Conservation (phyloP, 1,140 invertebrate genomes). For the Fragariocoptes setiger region DNA sequence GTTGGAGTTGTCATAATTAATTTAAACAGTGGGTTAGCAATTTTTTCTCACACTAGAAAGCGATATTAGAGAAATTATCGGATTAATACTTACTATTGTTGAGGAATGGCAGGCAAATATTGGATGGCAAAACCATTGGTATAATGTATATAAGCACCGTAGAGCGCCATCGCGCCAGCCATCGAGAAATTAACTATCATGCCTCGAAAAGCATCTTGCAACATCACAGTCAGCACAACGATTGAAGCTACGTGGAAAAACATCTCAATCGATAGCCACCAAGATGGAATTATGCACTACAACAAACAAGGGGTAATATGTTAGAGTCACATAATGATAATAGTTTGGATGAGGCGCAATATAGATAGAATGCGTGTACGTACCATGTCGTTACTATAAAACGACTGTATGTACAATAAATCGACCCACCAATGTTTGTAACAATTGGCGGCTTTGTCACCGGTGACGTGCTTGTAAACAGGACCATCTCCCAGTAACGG, state of each 20-base stretch:
- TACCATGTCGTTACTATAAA: slow-evolving; percentile 3
- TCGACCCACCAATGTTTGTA: slow-evolving; percentile 9
- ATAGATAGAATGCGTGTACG: no score
- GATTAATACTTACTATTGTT: not conserved
- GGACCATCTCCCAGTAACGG: slow-evolving; percentile 9
- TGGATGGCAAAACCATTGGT: not conserved
- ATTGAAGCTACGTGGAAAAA: slow-evolving; percentile 4
- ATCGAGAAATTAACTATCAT: not conserved
- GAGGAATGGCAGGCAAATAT: not conserved
- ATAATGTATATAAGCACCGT: not conserved
- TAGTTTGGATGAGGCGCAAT: not conserved
- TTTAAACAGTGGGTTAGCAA: no score
- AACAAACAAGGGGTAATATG: slow-evolving; percentile 2
- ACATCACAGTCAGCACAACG: not conserved
- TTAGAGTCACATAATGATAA: slow-evolving; percentile 1
- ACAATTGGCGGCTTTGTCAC: slow-evolving; percentile 5
- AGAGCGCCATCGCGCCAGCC: not conserved
- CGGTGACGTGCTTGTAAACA: slow-evolving; percentile 7
- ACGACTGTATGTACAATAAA: slow-evolving; percentile 4
- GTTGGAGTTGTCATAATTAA: no score
- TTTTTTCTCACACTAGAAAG: no score
- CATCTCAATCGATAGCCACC: slow-evolving; percentile 6
- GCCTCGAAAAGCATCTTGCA: not conserved
- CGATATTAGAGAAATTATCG: no score
- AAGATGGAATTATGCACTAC: slow-evolving; percentile 4